phyloP scores from a whole-genome alignment of 1,140 invertebrate species.

The Calephelis nemesis region DNA sequence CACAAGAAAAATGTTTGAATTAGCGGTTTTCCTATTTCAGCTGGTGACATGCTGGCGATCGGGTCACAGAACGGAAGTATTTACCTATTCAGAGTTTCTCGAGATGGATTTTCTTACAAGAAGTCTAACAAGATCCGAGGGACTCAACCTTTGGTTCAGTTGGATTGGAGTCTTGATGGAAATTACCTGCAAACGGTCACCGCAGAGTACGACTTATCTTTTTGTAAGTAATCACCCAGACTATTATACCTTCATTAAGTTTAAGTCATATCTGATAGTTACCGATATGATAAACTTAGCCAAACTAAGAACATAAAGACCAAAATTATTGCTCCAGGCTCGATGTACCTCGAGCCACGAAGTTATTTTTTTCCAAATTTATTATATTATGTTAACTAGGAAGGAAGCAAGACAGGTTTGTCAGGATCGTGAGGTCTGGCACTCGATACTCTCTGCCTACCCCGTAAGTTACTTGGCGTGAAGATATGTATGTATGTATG shows the following conservation, averaged over 20 bases:
- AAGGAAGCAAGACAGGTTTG: no score
- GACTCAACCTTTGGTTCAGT: conserved; percentile 87
- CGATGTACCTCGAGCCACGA: no score
- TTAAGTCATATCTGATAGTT: background rate
- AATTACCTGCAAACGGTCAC: conserved; percentile 93
- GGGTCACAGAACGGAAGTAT: conserved; percentile 94
- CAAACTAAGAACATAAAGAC: no score
- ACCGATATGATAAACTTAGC: conserved; percentile 5
- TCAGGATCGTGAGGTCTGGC: no score
- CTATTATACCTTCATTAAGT: background rate
- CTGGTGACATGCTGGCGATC: conserved; percentile 93
- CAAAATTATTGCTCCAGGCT: no score
- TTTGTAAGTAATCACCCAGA: conserved; percentile 83
- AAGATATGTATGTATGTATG: no score
- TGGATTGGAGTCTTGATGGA: conserved; percentile 96
- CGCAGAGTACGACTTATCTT: conserved; percentile 94
- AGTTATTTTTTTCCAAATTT: no score
- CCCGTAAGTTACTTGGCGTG: no score
- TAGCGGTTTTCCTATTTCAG: conserved; percentile 71
- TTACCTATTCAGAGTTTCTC: conserved; percentile 90
- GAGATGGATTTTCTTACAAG: conserved; percentile 92
- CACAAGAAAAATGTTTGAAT: no score
- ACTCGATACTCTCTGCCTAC: no score
- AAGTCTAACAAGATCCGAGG: conserved; percentile 92
- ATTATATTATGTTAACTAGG: no score